Conservation (phyloP, 2,113 vertebrate species). For the Dinomys branickii region DNA sequence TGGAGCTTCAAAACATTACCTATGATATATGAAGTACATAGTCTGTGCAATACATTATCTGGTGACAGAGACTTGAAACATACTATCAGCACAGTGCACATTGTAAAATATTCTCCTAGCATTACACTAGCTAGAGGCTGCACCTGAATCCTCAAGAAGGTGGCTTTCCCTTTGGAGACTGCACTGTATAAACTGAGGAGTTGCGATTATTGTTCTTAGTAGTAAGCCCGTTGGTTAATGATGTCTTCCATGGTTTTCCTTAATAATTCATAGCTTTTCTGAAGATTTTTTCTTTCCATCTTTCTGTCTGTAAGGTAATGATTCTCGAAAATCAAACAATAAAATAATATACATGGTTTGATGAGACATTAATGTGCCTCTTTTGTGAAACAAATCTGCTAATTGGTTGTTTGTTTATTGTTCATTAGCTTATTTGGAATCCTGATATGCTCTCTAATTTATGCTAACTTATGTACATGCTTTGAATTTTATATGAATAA, state of each 20-base stretch:
- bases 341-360: neutral
- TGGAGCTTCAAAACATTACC: neutral
- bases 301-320: neutral
- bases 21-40: neutral
- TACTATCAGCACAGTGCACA: neutral
- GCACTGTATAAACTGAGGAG: neutral
- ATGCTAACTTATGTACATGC: neutral
- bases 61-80: neutral
- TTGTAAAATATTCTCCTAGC: neutral
- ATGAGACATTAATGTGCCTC: neutral
- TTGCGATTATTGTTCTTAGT: neutral
- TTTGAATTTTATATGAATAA: neutral
- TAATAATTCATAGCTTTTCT: neutral
- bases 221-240: neutral
- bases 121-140: too few relatives aligned
- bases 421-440: neutral
- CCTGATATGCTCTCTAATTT: neutral
- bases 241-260: neutral
- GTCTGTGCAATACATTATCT: neutral
- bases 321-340: neutral
- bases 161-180: neutral
- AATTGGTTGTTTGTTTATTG: neutral
- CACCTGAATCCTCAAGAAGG: neutral
- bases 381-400: neutral
- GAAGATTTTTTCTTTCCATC: neutral